Evolutionary conservation across 2,888 invertebrate genomes (phyloP).

Genomic region (Lasioglossum calceatum): DNA sequence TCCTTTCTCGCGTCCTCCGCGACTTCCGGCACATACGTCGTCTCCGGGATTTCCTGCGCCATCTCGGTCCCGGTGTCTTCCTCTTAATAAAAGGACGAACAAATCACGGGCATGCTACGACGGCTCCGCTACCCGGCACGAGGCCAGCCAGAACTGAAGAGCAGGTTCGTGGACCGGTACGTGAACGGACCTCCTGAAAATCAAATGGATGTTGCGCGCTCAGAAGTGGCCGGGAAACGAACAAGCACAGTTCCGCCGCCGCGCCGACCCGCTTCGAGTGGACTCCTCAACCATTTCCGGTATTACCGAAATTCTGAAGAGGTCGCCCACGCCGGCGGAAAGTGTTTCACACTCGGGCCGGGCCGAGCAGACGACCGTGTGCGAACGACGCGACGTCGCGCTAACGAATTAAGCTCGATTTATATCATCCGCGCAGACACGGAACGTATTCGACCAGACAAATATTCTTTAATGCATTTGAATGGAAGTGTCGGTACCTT

Average conservation of each 20-base stretch:
- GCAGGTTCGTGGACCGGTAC: not conserved
- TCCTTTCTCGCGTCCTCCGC: conserved; percentile 77
- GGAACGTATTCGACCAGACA: too few relatives aligned
- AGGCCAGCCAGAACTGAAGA: not conserved
- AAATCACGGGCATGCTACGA: conserved; percentile 49
- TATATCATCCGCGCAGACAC: too few relatives aligned
- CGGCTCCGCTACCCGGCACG: not conserved
- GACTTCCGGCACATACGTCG: conserved; percentile 79
- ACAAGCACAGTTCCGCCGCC: not conserved
- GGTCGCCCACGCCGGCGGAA: not conserved
- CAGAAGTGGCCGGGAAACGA: conserved; percentile 26
- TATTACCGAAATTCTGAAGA: not conserved
- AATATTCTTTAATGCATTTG: too few relatives aligned
- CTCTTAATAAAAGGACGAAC: conserved; percentile 61
- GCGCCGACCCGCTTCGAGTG: not conserved
- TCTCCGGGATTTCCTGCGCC: conserved; percentile 73
- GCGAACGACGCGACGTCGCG: not conserved
- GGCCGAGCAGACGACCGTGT: not conserved
- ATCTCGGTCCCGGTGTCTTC: conserved; percentile 62
- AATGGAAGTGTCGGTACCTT: too few relatives aligned
- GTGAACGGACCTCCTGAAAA: conserved; percentile 27
- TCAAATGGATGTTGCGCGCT: conserved; percentile 39
- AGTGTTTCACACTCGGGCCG: not conserved
- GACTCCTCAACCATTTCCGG: conserved; percentile 13
- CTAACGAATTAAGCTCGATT: not conserved